Evolutionary conservation across 2,888 invertebrate species (phyloP).

Genomic region (Cyrtodaria siliqua): DNA sequence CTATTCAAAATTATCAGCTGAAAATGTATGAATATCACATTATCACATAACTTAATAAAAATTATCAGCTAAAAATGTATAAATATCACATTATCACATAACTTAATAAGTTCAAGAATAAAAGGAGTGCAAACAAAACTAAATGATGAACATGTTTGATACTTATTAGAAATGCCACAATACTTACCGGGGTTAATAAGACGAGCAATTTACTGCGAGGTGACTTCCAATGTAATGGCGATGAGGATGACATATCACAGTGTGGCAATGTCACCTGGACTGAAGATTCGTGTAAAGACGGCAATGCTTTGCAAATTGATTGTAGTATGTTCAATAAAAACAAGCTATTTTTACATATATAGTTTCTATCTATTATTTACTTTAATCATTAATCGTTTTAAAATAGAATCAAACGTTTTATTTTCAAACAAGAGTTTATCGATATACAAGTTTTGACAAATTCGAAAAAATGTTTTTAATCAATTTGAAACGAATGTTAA

Average conservation of each 20-base stretch:
- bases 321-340: constrained; percentile 14
- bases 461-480: not conserved
- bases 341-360: not conserved
- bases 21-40: too few relatives aligned
- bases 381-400: not conserved
- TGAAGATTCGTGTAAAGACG: not conserved
- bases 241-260: constrained; percentile 32
- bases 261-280: constrained; percentile 3
- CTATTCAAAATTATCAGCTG: too few relatives aligned
- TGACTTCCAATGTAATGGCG: constrained; percentile 26
- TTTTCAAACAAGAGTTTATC: not conserved
- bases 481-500: not conserved
- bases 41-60: too few relatives aligned
- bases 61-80: too few relatives aligned
- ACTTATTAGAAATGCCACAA: not conserved
- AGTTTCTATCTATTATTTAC: not conserved
- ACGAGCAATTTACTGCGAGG: not conserved
- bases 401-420: not conserved
- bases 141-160: too few relatives aligned
- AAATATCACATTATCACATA: too few relatives aligned
- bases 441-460: not conserved
- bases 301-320: constrained; percentile 3
- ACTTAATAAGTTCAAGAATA: too few relatives aligned
- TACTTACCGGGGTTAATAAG: not conserved
- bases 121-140: too few relatives aligned